Percentiles rank a stretch among this genome's conserved stretches.
These are phyloP conservation scores for Spinus pinus DNA, from an alignment of 2,797 vertebrate genomes.

Conservation along the genomic window DNA sequence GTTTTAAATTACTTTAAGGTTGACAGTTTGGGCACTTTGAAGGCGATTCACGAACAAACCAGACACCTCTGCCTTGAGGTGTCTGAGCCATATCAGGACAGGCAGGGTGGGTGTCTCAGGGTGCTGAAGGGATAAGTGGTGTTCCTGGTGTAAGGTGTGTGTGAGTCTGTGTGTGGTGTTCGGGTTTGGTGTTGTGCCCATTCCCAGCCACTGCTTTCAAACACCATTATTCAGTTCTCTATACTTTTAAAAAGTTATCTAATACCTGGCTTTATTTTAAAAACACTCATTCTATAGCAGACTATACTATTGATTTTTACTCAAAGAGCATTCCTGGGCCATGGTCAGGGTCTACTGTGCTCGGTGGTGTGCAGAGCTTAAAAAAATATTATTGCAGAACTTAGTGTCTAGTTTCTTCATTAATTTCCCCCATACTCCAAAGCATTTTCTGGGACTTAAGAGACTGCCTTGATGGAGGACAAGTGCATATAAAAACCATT, in stretches of 20 bases:
- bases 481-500: neutral
- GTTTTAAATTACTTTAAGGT: neutral
- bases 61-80: neutral
- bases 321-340: neutral
- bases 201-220: neutral
- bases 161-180: neutral
- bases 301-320: neutral
- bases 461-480: neutral
- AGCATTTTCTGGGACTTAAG: neutral
- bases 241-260: neutral
- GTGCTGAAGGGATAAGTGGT: neutral
- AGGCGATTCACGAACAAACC: neutral
- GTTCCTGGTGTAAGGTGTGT: neutral
- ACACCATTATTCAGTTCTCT: neutral
- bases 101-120: neutral
- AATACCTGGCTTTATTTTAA: neutral
- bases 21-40: neutral
- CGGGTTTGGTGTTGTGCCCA: accelerated
- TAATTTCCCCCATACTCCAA: neutral
- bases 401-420: neutral
- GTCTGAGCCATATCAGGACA: accelerated
- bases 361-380: neutral
- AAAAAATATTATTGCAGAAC: neutral
- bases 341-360: neutral
- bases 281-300: neutral